Percentiles rank a stretch among this genome's conserved stretches.
Conservation (phyloP, 2,113 vertebrate genomes). For the Perognathus longimembris region DNA sequence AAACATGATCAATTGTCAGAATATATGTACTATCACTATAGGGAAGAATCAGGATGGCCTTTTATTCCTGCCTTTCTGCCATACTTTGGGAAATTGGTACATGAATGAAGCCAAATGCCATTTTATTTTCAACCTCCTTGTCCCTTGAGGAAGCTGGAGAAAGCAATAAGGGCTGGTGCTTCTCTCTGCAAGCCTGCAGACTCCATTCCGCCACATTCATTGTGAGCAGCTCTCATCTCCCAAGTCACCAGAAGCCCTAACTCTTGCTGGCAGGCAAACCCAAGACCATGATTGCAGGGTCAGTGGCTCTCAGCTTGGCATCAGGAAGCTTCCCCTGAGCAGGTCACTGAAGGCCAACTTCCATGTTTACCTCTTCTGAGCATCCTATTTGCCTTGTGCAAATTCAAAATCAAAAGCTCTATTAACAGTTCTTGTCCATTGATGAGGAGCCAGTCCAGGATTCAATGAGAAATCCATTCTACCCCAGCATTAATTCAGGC, state of each 20-base stretch:
- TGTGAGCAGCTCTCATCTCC: neutral
- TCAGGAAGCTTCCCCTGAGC: neutral
- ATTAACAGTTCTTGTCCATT: neutral
- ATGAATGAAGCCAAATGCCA: neutral
- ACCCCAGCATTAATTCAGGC: constrained; percentile 72
- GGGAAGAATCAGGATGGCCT: neutral
- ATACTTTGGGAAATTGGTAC: neutral
- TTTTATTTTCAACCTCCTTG: neutral
- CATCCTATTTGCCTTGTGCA: constrained; percentile 54
- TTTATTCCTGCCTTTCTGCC: neutral
- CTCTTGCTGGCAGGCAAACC: neutral
- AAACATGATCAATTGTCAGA: neutral
- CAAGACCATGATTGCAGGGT: neutral
- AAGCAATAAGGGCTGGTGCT: neutral
- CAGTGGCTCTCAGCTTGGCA: neutral
- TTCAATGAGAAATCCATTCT: constrained; percentile 64
- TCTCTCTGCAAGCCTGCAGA: neutral
- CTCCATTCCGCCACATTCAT: neutral
- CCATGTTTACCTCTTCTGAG: neutral
- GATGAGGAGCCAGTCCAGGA: constrained; percentile 51
- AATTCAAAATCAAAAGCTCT: neutral
- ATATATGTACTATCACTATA: neutral
- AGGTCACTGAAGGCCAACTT: neutral
- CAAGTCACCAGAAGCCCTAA: neutral
- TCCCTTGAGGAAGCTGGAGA: neutral